Evolutionary conservation across 2,113 vertebrate species (phyloP).

Genomic region (Tychaedon coryphoeus): DNA sequence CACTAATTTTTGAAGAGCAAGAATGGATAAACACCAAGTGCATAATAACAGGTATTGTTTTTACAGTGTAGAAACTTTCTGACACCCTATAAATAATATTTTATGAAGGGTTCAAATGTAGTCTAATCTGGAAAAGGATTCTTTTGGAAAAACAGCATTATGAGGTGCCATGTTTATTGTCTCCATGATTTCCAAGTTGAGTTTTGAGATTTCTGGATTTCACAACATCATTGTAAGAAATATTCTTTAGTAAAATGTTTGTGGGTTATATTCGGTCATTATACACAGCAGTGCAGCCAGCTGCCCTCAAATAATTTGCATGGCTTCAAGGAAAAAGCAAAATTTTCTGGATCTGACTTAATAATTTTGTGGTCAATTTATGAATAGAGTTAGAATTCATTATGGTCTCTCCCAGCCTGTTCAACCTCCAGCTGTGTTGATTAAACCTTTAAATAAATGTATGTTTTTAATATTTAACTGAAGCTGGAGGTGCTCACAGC

Average conservation of each 20-base stretch:
- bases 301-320: not conserved
- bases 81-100: not conserved
- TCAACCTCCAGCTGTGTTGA: not conserved
- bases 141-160: not conserved
- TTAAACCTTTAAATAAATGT: not conserved
- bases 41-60: not conserved
- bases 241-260: not conserved
- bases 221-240: not conserved
- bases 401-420: not conserved
- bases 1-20: not conserved
- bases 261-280: not conserved
- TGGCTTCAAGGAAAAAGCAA: not conserved
- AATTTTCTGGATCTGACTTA: not conserved
- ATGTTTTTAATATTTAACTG: not conserved
- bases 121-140: conserved; percentile 2
- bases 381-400: not conserved
- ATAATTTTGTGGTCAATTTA: not conserved
- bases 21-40: not conserved
- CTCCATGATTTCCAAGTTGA: not conserved
- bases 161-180: conserved; percentile 34
- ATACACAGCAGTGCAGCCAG: not conserved
- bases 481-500: not conserved
- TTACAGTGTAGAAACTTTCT: not conserved
- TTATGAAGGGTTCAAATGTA: not conserved
- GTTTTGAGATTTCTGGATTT: conserved; percentile 27